phyloP scores from a whole-genome alignment of 2,888 invertebrate species.

The Calameuta idolon region DNA sequence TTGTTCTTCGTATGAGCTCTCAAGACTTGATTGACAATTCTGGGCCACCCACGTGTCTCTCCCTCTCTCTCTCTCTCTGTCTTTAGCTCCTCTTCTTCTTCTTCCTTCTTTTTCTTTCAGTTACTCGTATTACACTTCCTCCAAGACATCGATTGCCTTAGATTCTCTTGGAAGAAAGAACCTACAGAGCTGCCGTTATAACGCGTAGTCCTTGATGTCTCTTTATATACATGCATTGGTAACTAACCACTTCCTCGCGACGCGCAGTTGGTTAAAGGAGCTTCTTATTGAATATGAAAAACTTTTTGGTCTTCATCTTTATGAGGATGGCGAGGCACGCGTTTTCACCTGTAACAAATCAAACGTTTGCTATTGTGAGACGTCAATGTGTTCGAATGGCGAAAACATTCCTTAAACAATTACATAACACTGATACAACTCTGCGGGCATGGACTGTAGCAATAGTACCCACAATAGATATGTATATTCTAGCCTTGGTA shows the following conservation, averaged over 20 bases:
- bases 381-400: background rate
- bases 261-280: slow-evolving; percentile 35
- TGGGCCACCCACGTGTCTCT: background rate
- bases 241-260: background rate
- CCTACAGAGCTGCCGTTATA: background rate
- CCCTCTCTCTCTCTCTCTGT: background rate
- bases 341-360: background rate
- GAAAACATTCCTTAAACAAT: too few relatives aligned
- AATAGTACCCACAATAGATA: background rate
- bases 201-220: background rate
- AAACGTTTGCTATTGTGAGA: background rate
- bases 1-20: background rate
- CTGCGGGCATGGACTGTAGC: background rate
- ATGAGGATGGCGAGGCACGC: slow-evolving; percentile 10
- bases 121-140: slow-evolving; percentile 7
- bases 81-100: slow-evolving; percentile 8
- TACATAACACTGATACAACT: background rate
- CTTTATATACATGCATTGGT: background rate
- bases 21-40: background rate
- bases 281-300: slow-evolving; percentile 51
- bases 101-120: slow-evolving; percentile 12
- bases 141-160: background rate
- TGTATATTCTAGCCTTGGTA: background rate
- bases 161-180: background rate
- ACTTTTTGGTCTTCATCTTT: slow-evolving; percentile 49